Base-by-base conservation (phyloP, 2,888 invertebrate species). In the Frankliniella intonsa region DNA sequence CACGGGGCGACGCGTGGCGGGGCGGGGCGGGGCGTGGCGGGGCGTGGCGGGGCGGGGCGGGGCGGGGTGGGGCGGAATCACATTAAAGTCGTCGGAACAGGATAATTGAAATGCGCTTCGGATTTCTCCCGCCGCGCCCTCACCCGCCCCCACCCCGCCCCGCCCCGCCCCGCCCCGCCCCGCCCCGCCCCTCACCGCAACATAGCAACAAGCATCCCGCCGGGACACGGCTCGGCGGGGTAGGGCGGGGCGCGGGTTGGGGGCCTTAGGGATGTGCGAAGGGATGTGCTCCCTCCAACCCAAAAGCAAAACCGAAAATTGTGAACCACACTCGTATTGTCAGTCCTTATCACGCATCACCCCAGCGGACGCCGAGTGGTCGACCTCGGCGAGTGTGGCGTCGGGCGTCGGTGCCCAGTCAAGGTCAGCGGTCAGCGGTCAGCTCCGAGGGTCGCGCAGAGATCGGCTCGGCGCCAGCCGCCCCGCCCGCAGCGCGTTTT, bases 21-120 rank as follows among this genome's bases (percentile, higher is more conserved):
- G 69, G 69, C 69, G 69, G 69, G 65, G 65, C 65, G 65, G 65
- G 65, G 65, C 8, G 65, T 1, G 65, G 65, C 65, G 19, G 65
- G 9, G 69, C 69, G 69, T 0, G 69, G 25, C 69, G 69, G 11
- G 11, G 69, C 69, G n/a, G 22, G 69, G 25, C 25, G 22, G 25
- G 11, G 69, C 10, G 22, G 25, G 11, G 22, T 76, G 25, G 25
- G 14, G 55, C 7, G 69, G 69, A 76, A 76, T 76, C 69, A 12
- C 69, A 76, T 76, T 76, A 76, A 76, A 76, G 69, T 55, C 55
- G 55, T 76, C 69, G 69, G 25, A 76, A 76, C 69, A 76, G 22
- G 69, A 76, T 76, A 76, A 76, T 76, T 76, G 69, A 76, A 76
- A 76, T 76, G 69, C 69, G 69, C 22, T 76, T 76, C 69, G 69